These are phyloP conservation scores for Scaeva pyrastri DNA, from an alignment of 2,888 invertebrate genomes.

Conservation along the genomic window DNA sequence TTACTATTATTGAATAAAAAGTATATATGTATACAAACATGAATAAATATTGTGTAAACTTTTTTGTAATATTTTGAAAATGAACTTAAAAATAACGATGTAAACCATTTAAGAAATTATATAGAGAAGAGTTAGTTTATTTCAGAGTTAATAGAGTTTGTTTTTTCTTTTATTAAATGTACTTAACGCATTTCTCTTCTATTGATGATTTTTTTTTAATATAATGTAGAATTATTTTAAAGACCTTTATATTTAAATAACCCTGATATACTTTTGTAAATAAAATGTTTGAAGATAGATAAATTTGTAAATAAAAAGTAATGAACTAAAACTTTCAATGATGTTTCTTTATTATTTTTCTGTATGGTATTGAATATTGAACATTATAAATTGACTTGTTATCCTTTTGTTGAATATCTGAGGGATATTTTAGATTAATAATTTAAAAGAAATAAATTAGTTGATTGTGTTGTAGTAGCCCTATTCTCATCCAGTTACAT, in stretches of 20 bases:
- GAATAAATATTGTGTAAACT: constrained; percentile 57
- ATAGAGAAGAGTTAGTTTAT: constrained; percentile 44
- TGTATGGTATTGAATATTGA: too few relatives aligned
- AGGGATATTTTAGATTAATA: too few relatives aligned
- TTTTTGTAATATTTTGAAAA: constrained; percentile 66
- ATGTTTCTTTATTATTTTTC: not conserved
- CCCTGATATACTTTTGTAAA: constrained; percentile 52
- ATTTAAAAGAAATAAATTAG: too few relatives aligned
- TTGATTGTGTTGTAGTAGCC: too few relatives aligned
- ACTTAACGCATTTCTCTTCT: constrained; percentile 68
- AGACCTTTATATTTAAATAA: constrained; percentile 16
- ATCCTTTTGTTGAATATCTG: too few relatives aligned
- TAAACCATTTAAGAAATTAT: constrained; percentile 28
- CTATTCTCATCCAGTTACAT: too few relatives aligned
- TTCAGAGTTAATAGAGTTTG: constrained; percentile 42
- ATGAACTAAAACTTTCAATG: not conserved
- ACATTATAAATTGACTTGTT: too few relatives aligned
- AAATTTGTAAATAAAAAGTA: constrained; percentile 73
- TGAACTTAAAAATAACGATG: constrained; percentile 29
- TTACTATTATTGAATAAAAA: constrained; percentile 50
- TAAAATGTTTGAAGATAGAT: constrained; percentile 67
- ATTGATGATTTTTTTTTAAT: constrained; percentile 21
- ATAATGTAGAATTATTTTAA: not conserved
- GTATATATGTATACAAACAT: constrained; percentile 35
- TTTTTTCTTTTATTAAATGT: constrained; percentile 44